Evolutionary conservation across 1,140 invertebrate species (phyloP), one percentile per base, ranked within the genome.

Genomic region (Tribolium madens): DNA sequence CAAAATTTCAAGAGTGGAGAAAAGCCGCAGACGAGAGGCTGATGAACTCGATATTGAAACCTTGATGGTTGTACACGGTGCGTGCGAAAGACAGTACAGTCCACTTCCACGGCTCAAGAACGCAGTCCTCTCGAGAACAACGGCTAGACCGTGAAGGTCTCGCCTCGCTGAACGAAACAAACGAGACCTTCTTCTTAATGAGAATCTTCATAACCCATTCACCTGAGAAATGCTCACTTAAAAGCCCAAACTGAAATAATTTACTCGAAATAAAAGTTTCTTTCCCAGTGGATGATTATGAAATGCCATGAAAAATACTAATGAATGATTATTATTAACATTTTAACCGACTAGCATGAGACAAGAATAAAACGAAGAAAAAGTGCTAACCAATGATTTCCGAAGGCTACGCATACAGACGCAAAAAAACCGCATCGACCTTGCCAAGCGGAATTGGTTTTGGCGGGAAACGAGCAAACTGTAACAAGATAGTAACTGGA

Each of bases 101-200:
- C 36, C 47, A 13, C 70, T 50, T 47, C 48, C 21, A 14, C 33
- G 31, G 10, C 18, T 26, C 3, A 69, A 69, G 21, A 75, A 47
- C 53, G 12, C 15, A 42, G 57, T 47, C 31, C 17, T 47, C 17
- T 47, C 70, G 70, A 72, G 75, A 69, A 76, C n/a, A 70, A 33
- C 26, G 76, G 47, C 53, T 14, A 78, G 76, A 78, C 76, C 76
- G 76, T 78, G 76, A 78, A 77, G 72, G 76, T 78, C 50, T 78
- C 73, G 64, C 60, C 60, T 73, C 26, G 53, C 48, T 64, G 69
- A 57, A 64, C 36, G 50, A 77, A 73, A 64, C 53, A 73, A 48
- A 73, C 42, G 52, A 72, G 76, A 70, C 46, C 13, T 18, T 47
- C 68, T 50, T 50, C 68, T 26, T 78, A 75, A 53, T 75, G 70